phyloP scores from a whole-genome alignment of 1,140 invertebrate genomes.

The Drosophila prosaltans region DNA sequence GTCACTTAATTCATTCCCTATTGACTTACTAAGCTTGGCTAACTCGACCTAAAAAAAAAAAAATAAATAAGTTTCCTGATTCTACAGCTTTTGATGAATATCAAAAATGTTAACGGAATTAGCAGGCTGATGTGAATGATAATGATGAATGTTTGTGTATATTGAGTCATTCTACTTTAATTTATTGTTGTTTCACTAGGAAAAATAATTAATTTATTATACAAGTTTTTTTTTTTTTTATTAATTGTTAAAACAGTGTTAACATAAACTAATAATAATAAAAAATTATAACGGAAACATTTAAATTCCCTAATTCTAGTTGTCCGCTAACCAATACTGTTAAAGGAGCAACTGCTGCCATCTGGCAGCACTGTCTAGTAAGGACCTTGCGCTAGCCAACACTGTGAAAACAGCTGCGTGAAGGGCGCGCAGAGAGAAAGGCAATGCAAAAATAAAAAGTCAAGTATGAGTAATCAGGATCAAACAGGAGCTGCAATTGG shows the following conservation, averaged over 20 bases:
- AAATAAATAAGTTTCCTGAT: not conserved
- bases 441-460: constrained; percentile 59
- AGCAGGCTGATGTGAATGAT: not conserved
- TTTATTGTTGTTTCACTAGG: not conserved
- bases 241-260: not conserved
- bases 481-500: constrained; percentile 38
- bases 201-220: constrained; percentile 4
- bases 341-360: not conserved
- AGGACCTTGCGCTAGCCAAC: constrained; percentile 23
- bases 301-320: not conserved
- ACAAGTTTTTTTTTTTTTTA: not conserved
- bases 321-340: not conserved
- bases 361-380: constrained; percentile 28
- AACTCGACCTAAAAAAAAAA: not conserved
- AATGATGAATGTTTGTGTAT: not conserved
- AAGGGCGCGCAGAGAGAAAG: constrained; percentile 22
- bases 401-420: constrained; percentile 40
- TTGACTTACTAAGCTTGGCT: not conserved
- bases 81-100: not conserved
- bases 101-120: not conserved
- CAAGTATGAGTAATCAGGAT: constrained; percentile 61
- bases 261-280: no score
- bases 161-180: constrained; percentile 1
- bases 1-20: not conserved
- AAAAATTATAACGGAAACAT: not conserved